phyloP scores from a whole-genome alignment of 2,113 vertebrate genomes.

The Tragelaphus buxtoni region DNA sequence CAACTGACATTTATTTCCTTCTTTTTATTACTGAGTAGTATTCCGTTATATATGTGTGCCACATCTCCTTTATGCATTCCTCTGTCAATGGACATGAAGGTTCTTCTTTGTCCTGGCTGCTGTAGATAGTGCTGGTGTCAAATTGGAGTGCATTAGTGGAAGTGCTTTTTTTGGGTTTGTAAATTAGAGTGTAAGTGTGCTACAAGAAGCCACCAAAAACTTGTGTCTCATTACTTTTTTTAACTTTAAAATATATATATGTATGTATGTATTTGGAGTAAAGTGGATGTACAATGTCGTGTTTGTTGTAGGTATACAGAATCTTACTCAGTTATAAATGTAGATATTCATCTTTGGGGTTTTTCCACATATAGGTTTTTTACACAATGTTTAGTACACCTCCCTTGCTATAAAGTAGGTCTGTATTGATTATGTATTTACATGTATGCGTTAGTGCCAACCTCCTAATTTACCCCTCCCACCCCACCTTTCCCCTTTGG shows the following conservation, averaged over 20 bases:
- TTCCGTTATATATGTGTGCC: fast-evolving
- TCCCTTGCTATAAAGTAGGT: neutral
- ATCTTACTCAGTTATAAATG: neutral
- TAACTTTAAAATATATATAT: neutral
- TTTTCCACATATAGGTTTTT: neutral
- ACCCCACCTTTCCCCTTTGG: neutral
- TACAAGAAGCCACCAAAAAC: neutral
- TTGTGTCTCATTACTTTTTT: neutral
- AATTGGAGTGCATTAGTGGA: neutral
- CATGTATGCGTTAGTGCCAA: neutral
- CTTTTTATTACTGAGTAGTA: neutral
- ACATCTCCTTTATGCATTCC: neutral
- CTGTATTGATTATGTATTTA: neutral
- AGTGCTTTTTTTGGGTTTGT: neutral
- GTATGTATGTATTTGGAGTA: neutral
- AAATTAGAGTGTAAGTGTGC: neutral
- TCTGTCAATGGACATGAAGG: neutral
- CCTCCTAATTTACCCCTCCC: neutral
- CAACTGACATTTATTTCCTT: neutral
- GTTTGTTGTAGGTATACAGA: neutral
- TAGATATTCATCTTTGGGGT: neutral
- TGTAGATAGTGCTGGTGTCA: neutral
- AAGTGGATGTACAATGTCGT: neutral
- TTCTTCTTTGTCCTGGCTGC: neutral
- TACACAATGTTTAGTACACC: neutral